A percentile compares a stretch with the other conserved stretches of the same genome.
Conservation (phyloP, 2,113 vertebrate genomes). For the Dipodomys merriami region DNA sequence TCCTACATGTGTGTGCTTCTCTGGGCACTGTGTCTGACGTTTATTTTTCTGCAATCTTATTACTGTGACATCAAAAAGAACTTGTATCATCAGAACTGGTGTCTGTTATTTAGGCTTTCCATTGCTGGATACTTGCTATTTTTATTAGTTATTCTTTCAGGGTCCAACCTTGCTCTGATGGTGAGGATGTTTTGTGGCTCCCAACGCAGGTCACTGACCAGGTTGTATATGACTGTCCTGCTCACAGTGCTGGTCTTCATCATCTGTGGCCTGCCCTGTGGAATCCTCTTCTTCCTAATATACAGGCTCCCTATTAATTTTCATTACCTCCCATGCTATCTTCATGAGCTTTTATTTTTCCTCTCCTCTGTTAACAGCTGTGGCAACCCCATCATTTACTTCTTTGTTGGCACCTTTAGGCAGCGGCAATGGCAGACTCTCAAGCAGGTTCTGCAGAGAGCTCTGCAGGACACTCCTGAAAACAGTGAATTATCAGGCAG, state of each 20-base stretch:
- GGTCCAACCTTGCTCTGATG: neutral
- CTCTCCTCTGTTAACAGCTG: neutral
- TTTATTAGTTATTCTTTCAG: neutral
- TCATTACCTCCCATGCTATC: too few relatives aligned
- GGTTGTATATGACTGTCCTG: neutral
- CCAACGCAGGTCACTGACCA: neutral
- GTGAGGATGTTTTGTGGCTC: conserved; percentile 14
- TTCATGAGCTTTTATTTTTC: neutral
- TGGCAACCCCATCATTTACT: neutral
- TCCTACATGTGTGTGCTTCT: too few relatives aligned
- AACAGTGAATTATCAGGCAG: neutral
- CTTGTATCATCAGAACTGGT: too few relatives aligned
- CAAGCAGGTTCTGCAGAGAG: conserved; percentile 5
- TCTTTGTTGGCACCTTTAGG: neutral
- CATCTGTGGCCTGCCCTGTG: neutral
- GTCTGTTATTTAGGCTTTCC: neutral
- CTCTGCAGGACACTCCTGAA: neutral
- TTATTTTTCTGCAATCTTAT: too few relatives aligned
- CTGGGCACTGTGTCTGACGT: too few relatives aligned
- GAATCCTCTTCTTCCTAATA: too few relatives aligned
- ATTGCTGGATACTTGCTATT: neutral
- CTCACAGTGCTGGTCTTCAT: conserved; percentile 33
- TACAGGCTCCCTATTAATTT: too few relatives aligned
- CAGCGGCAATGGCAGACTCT: neutral
- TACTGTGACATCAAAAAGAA: too few relatives aligned